Conservation (phyloP, 2,888 invertebrate species). For the Meteorus colon region DNA sequence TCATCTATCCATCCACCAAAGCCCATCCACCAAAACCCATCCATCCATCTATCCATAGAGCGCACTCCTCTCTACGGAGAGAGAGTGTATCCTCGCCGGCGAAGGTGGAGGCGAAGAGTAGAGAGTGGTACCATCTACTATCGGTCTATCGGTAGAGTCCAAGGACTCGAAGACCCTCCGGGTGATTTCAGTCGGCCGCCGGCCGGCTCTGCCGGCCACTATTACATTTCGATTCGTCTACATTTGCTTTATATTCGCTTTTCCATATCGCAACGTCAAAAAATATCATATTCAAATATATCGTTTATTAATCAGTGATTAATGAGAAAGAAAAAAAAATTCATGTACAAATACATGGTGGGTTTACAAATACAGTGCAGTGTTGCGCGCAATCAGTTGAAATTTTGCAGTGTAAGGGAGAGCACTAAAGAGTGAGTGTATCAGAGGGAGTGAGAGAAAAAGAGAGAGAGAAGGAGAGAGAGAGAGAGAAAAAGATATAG, state of each 20-base stretch:
- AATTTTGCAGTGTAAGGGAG: conserved; percentile 9
- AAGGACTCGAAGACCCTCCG: conserved; percentile 69
- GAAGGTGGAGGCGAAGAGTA: conserved; percentile 69
- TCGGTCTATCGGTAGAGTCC: conserved; percentile 69
- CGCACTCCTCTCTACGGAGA: conserved; percentile 56
- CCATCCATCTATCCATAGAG: conserved; percentile 64
- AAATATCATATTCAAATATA: too few species aligned
- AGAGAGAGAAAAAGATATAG: background rate
- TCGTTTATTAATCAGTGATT: background rate
- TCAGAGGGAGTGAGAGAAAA: background rate
- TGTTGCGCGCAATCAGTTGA: conserved; percentile 4
- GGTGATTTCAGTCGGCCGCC: conserved; percentile 72
- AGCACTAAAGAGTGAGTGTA: background rate
- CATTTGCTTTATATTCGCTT: conserved; percentile 26
- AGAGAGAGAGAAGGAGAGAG: background rate
- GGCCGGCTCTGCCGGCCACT: conserved; percentile 72
- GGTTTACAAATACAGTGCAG: conserved; percentile 3
- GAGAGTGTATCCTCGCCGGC: conserved; percentile 61
- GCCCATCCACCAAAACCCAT: conserved; percentile 50
- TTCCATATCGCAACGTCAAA: background rate
- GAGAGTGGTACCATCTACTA: conserved; percentile 69
- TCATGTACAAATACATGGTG: too few species aligned
- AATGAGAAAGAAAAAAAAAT: background rate
- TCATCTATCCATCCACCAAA: conserved; percentile 63
- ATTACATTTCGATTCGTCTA: conserved; percentile 49